Conservation (phyloP, 92 coral and sea anemone genomes). For the Bergia puertoricense region DNA sequence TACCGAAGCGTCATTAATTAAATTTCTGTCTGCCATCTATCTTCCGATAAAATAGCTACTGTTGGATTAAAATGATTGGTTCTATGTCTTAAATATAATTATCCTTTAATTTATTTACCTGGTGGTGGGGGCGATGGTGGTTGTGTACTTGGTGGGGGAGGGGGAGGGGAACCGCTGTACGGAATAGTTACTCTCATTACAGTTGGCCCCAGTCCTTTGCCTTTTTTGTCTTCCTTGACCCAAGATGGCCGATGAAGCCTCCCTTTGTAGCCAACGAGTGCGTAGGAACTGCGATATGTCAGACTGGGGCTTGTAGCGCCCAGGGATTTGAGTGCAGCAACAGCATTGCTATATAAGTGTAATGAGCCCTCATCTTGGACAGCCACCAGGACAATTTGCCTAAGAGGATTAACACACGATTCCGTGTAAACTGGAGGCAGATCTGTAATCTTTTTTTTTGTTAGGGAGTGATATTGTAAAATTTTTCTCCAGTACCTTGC, state of each 20-base stretch:
- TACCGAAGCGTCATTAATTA: no score
- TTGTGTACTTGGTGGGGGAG: constrained; percentile 9
- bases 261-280: background rate
- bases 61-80: no score
- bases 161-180: background rate
- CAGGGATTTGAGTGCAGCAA: background rate
- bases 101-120: background rate
- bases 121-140: background rate
- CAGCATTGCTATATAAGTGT: background rate
- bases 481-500: no score
- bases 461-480: no score
- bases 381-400: constrained; percentile 6
- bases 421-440: no score
- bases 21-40: no score
- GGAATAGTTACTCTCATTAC: background rate
- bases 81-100: no score
- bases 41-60: no score
- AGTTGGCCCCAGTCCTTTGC: constrained; percentile 1
- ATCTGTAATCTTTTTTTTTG: no score
- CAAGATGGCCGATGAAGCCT: background rate
- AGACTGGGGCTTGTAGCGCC: background rate
- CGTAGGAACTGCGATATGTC: background rate
- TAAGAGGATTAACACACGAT: background rate
- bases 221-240: background rate
- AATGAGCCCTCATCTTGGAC: background rate